These are phyloP conservation scores for Numenius phaeopus DNA, from an alignment of 2,797 vertebrate species.

Conservation along the genomic window DNA sequence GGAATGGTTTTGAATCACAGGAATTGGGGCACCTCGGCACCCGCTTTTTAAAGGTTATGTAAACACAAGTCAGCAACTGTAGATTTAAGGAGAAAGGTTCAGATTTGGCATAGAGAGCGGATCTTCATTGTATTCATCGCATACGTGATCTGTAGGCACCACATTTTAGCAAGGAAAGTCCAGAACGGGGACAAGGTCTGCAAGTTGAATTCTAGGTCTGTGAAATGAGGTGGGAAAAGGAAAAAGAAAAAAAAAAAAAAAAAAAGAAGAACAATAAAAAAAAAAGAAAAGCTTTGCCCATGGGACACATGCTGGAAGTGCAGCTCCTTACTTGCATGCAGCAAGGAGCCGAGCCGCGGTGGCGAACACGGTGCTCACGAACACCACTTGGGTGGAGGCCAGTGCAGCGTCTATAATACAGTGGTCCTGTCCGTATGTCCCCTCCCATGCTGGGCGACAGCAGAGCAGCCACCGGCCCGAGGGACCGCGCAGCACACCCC, in stretches of 20 bases:
- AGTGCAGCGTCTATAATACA: constrained; percentile 8
- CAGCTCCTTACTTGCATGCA: constrained; percentile 25
- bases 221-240: not conserved
- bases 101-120: constrained; percentile 69
- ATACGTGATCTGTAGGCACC: constrained; percentile 42
- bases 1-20: constrained; percentile 66
- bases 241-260: no score
- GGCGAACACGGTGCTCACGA: not conserved
- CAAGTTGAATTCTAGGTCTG: not conserved
- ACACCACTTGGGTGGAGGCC: not conserved
- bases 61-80: constrained; percentile 59
- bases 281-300: not conserved
- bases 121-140: not conserved
- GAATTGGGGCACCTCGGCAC: constrained; percentile 19
- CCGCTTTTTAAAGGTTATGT: constrained; percentile 36
- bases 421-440: not conserved
- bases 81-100: constrained; percentile 49
- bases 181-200: not conserved
- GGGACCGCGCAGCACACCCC: not conserved
- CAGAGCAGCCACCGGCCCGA: not conserved
- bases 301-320: constrained; percentile 13
- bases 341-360: not conserved
- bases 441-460: fast-evolving
- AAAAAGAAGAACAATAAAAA: not conserved
- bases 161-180: constrained; percentile 32